phyloP scores from a whole-genome alignment of 2,113 vertebrate species.

The Centropus bengalensis region DNA sequence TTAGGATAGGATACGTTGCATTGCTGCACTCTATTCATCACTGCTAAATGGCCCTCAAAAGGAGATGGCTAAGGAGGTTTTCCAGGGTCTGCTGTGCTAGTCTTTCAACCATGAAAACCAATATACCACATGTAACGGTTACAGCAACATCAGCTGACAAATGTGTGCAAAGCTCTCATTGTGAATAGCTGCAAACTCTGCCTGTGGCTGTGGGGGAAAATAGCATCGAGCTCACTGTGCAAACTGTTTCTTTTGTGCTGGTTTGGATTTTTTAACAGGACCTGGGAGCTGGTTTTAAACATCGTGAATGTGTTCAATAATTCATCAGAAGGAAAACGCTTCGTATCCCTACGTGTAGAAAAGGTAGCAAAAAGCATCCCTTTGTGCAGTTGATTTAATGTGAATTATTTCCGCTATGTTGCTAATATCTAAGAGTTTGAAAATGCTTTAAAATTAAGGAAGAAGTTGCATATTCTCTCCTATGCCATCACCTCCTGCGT shows the following conservation, averaged over 20 bases:
- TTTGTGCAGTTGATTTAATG: conserved; percentile 58
- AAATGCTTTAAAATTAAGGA: conserved; percentile 38
- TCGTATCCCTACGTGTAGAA: conserved; percentile 7
- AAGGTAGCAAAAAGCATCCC: conserved; percentile 42
- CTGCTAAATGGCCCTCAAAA: background rate
- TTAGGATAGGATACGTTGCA: background rate
- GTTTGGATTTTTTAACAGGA: background rate
- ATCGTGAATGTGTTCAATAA: conserved; percentile 45
- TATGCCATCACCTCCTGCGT: conserved; percentile 66
- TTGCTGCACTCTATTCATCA: background rate
- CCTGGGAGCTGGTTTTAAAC: background rate
- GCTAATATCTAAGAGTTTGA: conserved; percentile 34
- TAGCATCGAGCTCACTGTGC: background rate
- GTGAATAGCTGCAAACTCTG: background rate
- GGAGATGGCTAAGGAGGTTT: background rate
- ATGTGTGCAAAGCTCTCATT: background rate
- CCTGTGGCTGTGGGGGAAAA: background rate
- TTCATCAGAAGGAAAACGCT: conserved; percentile 6
- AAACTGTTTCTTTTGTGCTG: background rate
- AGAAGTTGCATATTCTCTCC: conserved; percentile 50
- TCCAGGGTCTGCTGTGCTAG: background rate
- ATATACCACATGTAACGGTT: background rate
- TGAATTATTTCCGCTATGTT: conserved; percentile 35
- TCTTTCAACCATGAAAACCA: background rate
- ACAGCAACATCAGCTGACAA: background rate